These are phyloP conservation scores for Pelagia noctiluca DNA, from an alignment of 30 jellyfish, hydroid and myxozoan species.

Conservation along the genomic window DNA sequence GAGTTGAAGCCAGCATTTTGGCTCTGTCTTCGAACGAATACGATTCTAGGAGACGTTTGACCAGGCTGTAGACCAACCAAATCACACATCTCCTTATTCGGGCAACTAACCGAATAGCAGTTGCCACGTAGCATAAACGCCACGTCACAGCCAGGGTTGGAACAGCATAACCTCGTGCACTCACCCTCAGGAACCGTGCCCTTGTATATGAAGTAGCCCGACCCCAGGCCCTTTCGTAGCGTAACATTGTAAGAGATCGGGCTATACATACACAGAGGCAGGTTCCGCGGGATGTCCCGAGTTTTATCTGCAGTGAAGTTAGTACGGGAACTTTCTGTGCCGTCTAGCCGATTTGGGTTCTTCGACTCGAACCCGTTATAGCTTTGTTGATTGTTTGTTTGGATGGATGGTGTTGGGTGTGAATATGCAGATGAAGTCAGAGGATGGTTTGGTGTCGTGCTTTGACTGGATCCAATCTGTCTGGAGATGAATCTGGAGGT, in stretches of 20 bases:
- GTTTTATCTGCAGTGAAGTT: slow-evolving; percentile 52
- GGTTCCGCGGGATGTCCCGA: slow-evolving; percentile 67
- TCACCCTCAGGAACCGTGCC: slow-evolving; percentile 86
- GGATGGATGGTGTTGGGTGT: too few relatives aligned
- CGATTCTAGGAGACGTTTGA: slow-evolving; percentile 63
- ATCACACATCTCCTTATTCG: slow-evolving; percentile 68
- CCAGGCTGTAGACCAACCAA: slow-evolving; percentile 61
- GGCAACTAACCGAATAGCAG: slow-evolving; percentile 91
- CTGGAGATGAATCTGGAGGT: too few relatives aligned
- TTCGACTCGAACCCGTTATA: slow-evolving; percentile 27
- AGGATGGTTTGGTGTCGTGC: too few relatives aligned
- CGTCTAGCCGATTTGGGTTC: slow-evolving; percentile 57
- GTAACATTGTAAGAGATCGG: slow-evolving; percentile 99
- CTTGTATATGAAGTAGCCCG: slow-evolving; percentile 98
- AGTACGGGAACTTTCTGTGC: slow-evolving; percentile 71
- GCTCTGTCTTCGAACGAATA: slow-evolving; percentile 35
- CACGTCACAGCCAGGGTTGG: slow-evolving; percentile 91
- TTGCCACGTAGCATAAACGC: slow-evolving; percentile 96
- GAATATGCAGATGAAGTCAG: too few relatives aligned
- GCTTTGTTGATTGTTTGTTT: background rate
- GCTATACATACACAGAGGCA: slow-evolving; percentile 99
- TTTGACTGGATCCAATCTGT: too few relatives aligned
- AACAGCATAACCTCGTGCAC: slow-evolving; percentile 92
- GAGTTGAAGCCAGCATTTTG: background rate
- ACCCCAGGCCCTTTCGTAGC: slow-evolving; percentile 99